These are phyloP conservation scores for Tragelaphus imberbis DNA, from an alignment of 2,113 vertebrate genomes.

Conservation along the genomic window DNA sequence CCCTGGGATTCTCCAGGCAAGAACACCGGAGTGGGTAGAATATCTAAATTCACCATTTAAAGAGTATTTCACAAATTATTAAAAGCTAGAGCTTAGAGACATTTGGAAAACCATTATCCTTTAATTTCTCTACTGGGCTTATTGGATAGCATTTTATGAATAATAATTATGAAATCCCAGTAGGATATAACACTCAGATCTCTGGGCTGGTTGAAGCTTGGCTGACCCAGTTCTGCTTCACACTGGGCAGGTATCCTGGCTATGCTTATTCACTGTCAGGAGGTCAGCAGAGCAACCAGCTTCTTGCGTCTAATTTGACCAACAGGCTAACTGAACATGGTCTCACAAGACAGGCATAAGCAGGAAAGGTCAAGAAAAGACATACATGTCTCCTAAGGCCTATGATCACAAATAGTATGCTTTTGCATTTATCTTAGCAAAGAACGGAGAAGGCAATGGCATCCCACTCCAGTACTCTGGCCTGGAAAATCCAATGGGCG, in stretches of 20 bases:
- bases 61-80: background rate
- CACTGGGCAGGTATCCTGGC: background rate
- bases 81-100: background rate
- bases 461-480: no score
- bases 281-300: background rate
- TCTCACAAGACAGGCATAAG: background rate
- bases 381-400: background rate
- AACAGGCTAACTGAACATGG: background rate
- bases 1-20: no score
- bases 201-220: background rate
- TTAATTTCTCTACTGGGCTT: background rate
- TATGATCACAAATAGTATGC: background rate
- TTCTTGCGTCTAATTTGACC: rapidly evolving
- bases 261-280: background rate
- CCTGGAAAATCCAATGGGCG: no score
- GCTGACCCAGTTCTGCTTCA: background rate
- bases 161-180: background rate
- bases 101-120: background rate
- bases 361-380: background rate
- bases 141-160: background rate
- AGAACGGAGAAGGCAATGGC: no score
- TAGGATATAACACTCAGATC: background rate
- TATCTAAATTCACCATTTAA: background rate
- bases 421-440: background rate
- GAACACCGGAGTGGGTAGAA: no score